Percentiles rank a stretch among this genome's conserved stretches.
phyloP scores from a whole-genome alignment of 2,888 invertebrate species.

The Drosophila helvetica region DNA sequence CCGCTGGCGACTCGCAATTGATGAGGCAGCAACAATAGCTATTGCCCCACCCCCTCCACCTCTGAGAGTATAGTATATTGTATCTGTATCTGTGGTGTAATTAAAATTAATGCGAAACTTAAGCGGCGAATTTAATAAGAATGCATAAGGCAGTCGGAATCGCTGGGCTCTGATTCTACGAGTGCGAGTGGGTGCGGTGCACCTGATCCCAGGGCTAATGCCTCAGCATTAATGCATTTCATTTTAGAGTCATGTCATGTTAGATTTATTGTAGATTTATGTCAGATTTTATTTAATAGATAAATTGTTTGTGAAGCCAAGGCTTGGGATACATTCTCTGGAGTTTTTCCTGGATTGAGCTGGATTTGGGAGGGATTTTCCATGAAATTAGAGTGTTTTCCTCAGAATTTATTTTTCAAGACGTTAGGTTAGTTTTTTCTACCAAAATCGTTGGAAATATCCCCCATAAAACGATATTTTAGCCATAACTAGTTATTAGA shows the following conservation, averaged over 20 bases:
- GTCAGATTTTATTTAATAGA: neutral
- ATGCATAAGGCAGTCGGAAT: constrained; percentile 50
- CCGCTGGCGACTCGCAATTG: constrained; percentile 64
- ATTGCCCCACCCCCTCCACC: neutral
- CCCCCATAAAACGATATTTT: no score
- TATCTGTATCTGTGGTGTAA: constrained; percentile 43
- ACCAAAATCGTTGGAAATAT: no score
- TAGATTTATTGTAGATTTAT: neutral
- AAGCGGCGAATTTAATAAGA: constrained; percentile 67
- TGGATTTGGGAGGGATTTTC: no score
- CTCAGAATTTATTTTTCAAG: no score
- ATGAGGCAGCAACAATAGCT: constrained; percentile 43
- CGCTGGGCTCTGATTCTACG: constrained; percentile 36
- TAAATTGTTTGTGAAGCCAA: neutral
- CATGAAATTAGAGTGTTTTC: no score
- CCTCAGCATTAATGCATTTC: constrained; percentile 23
- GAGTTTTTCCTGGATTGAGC: neutral
- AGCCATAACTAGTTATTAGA: no score
- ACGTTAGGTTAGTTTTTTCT: no score
- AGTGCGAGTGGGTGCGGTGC: constrained; percentile 12
- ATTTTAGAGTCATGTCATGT: constrained; percentile 3
- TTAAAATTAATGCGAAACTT: constrained; percentile 72
- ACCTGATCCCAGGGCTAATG: constrained; percentile 41
- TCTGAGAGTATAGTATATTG: neutral
- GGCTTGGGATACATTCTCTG: neutral